Base-by-base conservation (phyloP, 2,113 vertebrate species). In the Numida meleagris region DNA sequence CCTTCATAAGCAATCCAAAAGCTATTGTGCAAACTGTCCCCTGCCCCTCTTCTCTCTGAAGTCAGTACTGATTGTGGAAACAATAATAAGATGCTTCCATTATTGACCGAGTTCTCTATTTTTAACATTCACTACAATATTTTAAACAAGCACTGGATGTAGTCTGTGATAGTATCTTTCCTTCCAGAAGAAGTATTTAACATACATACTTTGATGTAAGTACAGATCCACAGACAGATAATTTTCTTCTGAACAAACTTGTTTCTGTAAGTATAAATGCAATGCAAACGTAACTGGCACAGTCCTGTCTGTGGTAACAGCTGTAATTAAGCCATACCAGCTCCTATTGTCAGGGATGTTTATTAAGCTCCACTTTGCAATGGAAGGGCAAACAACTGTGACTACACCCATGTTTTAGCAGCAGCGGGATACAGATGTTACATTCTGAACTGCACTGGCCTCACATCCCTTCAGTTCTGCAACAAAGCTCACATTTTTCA, bases 161-260 rank as follows among this genome's bases (percentile, higher is more conserved):
- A 51, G 87, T 82, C 89, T 61, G 43, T 67, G 82, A 63, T 48
- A n/a, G 51, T 94, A 83, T 38, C 70, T 72, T 86, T 81, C 57
- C 76, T 34, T 58, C 90, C 89, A 61, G 61, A 86, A 89, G 91
- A 74, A 67, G 59, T 12, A 75, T 57, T 83, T 83, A 88, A 82
- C 1, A 91, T 82, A 75, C 27, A 33, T 1, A 75, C 73, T 91
- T 95, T 83, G 85, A 94, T 95, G 88, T 86, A 65, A 59, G 80
- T 74, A 58, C 40, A 93, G 90, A 90, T 86, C 65, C 70, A 76
- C 43, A 88, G 73, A 88, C 82, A 94, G 87, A 58, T 93, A 71
- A 94, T 94, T 81, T 86, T 94, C 87, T 86, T 91, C 89, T 91
- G 91, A 91, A 92, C 91, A 88, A 95, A 97, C 89, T 65, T 25